Evolutionary conservation across 2,888 invertebrate genomes (phyloP).

Genomic region (Stratiomys singularior): DNA sequence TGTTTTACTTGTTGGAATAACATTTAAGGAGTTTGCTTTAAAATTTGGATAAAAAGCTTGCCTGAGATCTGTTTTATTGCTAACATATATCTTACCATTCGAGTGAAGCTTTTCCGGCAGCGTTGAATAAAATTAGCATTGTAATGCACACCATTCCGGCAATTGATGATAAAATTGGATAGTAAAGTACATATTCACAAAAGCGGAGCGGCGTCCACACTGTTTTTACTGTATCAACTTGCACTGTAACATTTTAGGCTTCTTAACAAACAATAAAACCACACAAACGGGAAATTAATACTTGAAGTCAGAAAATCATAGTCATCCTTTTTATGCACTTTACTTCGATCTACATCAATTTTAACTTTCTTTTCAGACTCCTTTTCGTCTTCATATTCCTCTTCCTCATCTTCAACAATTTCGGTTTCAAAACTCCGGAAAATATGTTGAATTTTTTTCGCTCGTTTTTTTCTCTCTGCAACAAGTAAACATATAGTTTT

Average conservation of each 20-base stretch:
- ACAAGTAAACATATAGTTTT: neutral
- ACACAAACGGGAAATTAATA: no score
- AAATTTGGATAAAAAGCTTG: no score
- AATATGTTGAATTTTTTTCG: constrained; percentile 15
- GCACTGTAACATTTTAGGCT: constrained; percentile 53
- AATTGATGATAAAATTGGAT: constrained; percentile 61
- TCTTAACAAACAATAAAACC: no score
- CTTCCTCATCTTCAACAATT: constrained; percentile 47
- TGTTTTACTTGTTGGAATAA: no score
- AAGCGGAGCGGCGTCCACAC: constrained; percentile 56
- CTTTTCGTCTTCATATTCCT: constrained; percentile 34
- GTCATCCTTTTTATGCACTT: constrained; percentile 57
- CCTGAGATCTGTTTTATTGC: no score
- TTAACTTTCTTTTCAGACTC: no score
- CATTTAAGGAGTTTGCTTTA: no score
- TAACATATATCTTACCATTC: constrained; percentile 58
- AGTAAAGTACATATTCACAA: constrained; percentile 59
- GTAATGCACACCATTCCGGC: constrained; percentile 62
- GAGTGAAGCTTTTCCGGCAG: constrained; percentile 60
- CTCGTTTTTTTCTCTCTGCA: neutral
- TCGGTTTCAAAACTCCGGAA: neutral
- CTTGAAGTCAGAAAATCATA: constrained; percentile 57
- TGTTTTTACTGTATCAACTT: constrained; percentile 59
- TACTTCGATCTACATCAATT: constrained; percentile 52
- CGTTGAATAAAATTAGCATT: constrained; percentile 55